Evolutionary conservation across 2,113 vertebrate species (phyloP), one percentile per base, ranked within the genome.

Genomic region (Oryzias melastigma): DNA sequence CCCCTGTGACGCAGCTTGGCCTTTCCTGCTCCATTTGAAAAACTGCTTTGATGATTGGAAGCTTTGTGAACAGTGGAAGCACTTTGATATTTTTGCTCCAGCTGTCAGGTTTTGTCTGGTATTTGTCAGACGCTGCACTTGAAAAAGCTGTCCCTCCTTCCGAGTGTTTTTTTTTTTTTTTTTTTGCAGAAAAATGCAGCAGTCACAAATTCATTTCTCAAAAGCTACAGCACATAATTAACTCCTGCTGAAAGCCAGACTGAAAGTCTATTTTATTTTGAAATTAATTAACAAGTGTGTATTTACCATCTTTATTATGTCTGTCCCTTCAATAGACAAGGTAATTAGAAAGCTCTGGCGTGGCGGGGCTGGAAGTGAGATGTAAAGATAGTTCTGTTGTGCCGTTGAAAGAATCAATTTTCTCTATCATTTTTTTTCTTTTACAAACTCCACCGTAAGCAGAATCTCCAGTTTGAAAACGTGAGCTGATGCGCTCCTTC

Each of bases 11-110:
- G 68, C 82, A 88, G 84, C 80, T 59, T 75, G 85, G 71, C 73
- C 80, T 90, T 88, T 91, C 88, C 87, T 86, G 82, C 81, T 80
- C 76, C 73, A 63, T 88, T 85, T 88, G 73, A 80, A 81, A 22
- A 82, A 76, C 56, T 59, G 69, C 84, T 91, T 87, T 91, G 84
- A 91, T 86, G 83, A 83, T 74, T 62, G 47, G 52, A 52, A 80
- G 64, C 73, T 73, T 69, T 72, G 74, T 74, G 80, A 90, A 84
- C 74, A 77, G 63, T 67, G 71, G 69, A 83, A 83, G 78, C 65
- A 67, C 80, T 82, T 85, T 80, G 73, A 80, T 76, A 77, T 82
- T 78, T 35, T 77, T 67, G 68, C 70, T 78, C 67, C 80, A 77
- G 73, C 73, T 83, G 75, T 79, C 75, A 71, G 68, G 71, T 75